Evolutionary conservation across 2,888 invertebrate species (phyloP).

Genomic region (Harpalus rubripes): DNA sequence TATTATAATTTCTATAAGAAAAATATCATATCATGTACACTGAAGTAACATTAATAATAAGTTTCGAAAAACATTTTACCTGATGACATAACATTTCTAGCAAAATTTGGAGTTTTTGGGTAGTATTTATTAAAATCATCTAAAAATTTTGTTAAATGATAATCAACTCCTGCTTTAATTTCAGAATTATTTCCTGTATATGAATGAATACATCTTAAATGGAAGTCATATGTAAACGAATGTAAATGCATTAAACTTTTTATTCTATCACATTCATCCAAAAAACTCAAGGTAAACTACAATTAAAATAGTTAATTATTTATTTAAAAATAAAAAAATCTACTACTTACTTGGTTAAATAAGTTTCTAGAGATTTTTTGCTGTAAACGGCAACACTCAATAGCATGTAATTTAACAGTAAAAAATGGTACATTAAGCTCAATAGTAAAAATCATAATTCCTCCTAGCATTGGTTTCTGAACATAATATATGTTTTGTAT

Average conservation of each 20-base stretch:
- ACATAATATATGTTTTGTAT: constrained; percentile 72
- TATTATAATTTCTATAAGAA: constrained; percentile 79
- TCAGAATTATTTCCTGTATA: constrained; percentile 81
- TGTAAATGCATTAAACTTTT: constrained; percentile 87
- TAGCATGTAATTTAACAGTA: constrained; percentile 83
- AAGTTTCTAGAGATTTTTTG: constrained; percentile 79
- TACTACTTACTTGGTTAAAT: constrained; percentile 79
- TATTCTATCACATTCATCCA: constrained; percentile 85
- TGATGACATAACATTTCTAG: constrained; percentile 85
- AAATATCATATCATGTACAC: constrained; percentile 36
- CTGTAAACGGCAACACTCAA: constrained; percentile 83
- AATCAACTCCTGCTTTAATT: constrained; percentile 80
- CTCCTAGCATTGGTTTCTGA: constrained; percentile 84
- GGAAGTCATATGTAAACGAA: constrained; percentile 89
- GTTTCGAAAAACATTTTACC: constrained; percentile 76
- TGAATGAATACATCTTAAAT: constrained; percentile 83
- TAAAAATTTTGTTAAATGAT: constrained; percentile 86
- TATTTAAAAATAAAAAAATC: constrained; percentile 5
- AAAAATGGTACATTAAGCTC: constrained; percentile 86
- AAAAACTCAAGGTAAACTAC: constrained; percentile 82
- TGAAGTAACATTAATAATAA: neutral
- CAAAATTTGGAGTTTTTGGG: constrained; percentile 87
- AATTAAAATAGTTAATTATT: constrained; percentile 70
- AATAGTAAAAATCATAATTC: constrained; percentile 85
- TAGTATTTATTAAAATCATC: constrained; percentile 89